phyloP scores from a whole-genome alignment of 2,888 invertebrate species.

The Proisotoma minuta region DNA sequence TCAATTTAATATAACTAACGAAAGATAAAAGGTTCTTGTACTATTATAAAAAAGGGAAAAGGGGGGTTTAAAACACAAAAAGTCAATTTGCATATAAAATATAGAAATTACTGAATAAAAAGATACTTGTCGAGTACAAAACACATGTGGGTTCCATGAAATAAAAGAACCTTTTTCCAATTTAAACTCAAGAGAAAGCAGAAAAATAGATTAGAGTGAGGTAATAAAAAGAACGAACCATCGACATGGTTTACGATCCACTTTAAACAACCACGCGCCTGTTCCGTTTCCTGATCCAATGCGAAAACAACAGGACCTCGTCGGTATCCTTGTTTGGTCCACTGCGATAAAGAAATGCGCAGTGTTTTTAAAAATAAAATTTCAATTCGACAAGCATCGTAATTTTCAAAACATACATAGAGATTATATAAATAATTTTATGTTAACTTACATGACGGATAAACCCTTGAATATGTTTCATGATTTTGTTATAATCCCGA shows the following conservation, averaged over 20 bases:
- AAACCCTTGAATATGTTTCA: constrained; percentile 33
- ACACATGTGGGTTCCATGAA: background rate
- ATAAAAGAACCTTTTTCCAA: no score
- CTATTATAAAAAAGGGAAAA: no score
- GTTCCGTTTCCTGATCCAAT: constrained; percentile 23
- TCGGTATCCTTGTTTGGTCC: constrained; percentile 20
- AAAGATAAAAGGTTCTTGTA: no score
- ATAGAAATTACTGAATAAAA: background rate
- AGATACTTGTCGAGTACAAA: background rate
- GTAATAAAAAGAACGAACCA: constrained; percentile 28
- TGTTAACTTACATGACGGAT: constrained; percentile 27
- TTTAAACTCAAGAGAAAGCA: background rate
- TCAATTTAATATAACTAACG: no score
- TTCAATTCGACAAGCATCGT: no score
- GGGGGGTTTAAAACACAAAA: no score
- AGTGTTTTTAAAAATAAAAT: no score
- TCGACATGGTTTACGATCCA: constrained; percentile 38
- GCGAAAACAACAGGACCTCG: constrained; percentile 30
- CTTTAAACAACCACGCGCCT: constrained; percentile 24
- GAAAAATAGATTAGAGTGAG: no score
- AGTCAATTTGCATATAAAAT: background rate
- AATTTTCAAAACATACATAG: no score
- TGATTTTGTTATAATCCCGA: constrained; percentile 31
- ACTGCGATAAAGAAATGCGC: no score
- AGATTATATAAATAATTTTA: background rate